Base-by-base conservation (phyloP, 35 echinoderm and acorn worm genomes). In the Heliocidaris erythrogramma region DNA sequence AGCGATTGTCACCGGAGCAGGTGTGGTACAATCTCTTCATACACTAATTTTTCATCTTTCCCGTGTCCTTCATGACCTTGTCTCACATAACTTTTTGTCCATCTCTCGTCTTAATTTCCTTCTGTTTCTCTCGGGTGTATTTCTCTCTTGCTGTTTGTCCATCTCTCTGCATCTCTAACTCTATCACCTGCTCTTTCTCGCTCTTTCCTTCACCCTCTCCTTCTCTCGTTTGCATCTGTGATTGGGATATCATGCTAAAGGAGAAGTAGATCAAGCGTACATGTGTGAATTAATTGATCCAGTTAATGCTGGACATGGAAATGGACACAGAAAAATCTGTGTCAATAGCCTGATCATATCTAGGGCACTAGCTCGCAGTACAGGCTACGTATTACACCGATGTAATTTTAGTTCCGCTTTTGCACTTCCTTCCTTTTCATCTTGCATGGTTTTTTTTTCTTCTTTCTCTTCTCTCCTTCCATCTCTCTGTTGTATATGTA, bases 241-340 rank as follows among this genome's bases (percentile, higher is more conserved):
- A 78, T 78, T 78, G 65, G 65, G 27, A 78, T n/a, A n/a, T 78
- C 65, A 78, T n/a, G 65, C 35, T 3, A 42, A 42, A 78, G 17
- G 18, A 78, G 65, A 78, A 78, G 65, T 78, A 78, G 65, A 78
- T 78, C 65, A 78, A 78, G 65, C 65, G 27, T 78, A 78, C 65
- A 78, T 24, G 6, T 6, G 65, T 78, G 65, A 18, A 78, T 78
- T 78, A 78, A 78, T n/a, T 78, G 65, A 78, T 78, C 65, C 65
- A 78, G 21, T 78, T 78, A 8, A 78, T 78, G 65, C 27, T 78
- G 17, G 65, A 78, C 27, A 5, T 78, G 18, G 65, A 78, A n/a
- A 78, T 78, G 65, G 65, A 78, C 65, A 78, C 65, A 78, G 65
- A 78, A 78, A 7, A 78, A 78, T 78, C 65, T n/a, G 65, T 78